Conservation (phyloP, 2,797 vertebrate genomes). For the Callimico goeldii region DNA sequence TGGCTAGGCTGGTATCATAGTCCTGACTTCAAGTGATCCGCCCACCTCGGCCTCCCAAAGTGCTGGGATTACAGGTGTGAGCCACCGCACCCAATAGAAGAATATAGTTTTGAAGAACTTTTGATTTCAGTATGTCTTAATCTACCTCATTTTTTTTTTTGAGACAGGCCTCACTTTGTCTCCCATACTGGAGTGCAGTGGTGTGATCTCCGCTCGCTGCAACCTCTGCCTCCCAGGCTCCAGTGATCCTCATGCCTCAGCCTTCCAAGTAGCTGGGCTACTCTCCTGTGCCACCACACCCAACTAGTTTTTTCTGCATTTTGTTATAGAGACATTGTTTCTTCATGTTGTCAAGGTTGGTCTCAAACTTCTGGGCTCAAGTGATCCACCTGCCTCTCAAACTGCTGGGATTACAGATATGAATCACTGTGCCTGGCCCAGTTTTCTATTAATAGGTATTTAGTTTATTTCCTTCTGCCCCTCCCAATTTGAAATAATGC, state of each 20-base stretch:
- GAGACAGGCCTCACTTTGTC: neutral
- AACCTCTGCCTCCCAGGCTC: neutral
- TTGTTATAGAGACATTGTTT: neutral
- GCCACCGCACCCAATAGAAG: neutral
- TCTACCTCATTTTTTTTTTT: neutral
- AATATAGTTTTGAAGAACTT: neutral
- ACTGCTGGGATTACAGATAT: neutral
- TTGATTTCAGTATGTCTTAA: neutral
- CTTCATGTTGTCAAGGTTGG: neutral
- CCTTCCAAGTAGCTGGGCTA: neutral
- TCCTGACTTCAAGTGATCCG: neutral
- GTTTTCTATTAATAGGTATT: neutral
- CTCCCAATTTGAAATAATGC: neutral
- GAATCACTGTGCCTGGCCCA: neutral
- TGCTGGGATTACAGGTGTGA: neutral
- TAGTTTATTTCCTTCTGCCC: neutral
- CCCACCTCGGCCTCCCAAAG: neutral
- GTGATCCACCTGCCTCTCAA: neutral
- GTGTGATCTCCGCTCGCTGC: neutral
- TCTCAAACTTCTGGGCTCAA: neutral
- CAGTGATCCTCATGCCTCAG: neutral
- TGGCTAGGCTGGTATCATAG: neutral
- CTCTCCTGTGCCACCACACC: neutral
- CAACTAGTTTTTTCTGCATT: neutral
- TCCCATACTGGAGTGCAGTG: neutral